phyloP scores from a whole-genome alignment of 1,140 invertebrate species.

The Drosophila melanogaster region Release_6_plus_ISO1_MT NT_033777.3:8559501-8560000 shows the following conservation, averaged over 20 bases:
- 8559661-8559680: not conserved
- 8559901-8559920: constrained; percentile 19
- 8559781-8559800: constrained; percentile 57
- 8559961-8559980: constrained; percentile 53
- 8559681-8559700: not conserved
- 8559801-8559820: constrained; percentile 51
- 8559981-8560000: constrained; percentile 34
- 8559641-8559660: not conserved
- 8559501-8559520: not conserved
- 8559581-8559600: not conserved
- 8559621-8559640: not conserved
- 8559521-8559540: not conserved
- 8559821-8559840: constrained; percentile 21
- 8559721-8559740: constrained; percentile 19
- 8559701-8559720: constrained; percentile 7
- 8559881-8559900: constrained; percentile 5
- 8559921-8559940: constrained; percentile 31
- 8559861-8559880: not conserved
- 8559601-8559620: not conserved
- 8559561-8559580: not conserved
- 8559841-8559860: constrained; percentile 1
- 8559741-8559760: constrained; percentile 32
- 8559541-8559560: not conserved
- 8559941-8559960: constrained; percentile 24
- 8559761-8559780: constrained; percentile 47